A percentile compares a stretch with the other conserved stretches of the same genome.
Evolutionary conservation across 92 coral and sea anemone species (phyloP).

Genomic region (Actinostola sp.): DNA sequence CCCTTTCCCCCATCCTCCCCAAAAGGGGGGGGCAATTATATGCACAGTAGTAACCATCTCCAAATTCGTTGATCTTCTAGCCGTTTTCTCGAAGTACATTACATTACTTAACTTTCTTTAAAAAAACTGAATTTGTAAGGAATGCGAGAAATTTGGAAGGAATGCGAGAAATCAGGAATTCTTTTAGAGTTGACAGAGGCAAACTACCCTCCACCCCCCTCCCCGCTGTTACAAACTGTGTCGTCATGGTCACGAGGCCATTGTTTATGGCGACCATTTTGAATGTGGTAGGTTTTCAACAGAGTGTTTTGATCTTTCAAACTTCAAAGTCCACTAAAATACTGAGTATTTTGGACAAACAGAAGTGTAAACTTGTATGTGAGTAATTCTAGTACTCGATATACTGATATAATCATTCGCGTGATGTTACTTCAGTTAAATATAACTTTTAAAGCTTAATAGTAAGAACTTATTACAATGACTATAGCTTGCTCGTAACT

Average conservation of each 20-base stretch:
- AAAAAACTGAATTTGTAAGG: too few relatives aligned
- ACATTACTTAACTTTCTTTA: too few relatives aligned
- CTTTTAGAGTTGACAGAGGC: neutral
- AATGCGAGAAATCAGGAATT: too few relatives aligned
- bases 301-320: neutral
- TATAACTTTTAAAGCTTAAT: neutral
- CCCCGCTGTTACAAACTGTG: constrained; percentile 2
- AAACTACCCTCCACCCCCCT: constrained; percentile 1
- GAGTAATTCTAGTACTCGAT: neutral
- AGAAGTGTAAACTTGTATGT: neutral
- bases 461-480: neutral
- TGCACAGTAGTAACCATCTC: too few relatives aligned
- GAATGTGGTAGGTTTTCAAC: constrained; percentile 3
- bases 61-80: too few relatives aligned
- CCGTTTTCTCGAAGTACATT: too few relatives aligned
- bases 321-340: neutral
- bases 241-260: constrained; percentile 33
- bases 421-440: neutral
- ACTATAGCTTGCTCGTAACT: neutral
- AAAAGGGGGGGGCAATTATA: too few relatives aligned
- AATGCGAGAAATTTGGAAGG: too few relatives aligned
- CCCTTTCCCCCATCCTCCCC: too few relatives aligned
- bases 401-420: neutral
- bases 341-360: neutral
- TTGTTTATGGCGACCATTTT: constrained; percentile 34